Conservation (phyloP, 1,140 invertebrate species). For the Coelopa frigida region DNA sequence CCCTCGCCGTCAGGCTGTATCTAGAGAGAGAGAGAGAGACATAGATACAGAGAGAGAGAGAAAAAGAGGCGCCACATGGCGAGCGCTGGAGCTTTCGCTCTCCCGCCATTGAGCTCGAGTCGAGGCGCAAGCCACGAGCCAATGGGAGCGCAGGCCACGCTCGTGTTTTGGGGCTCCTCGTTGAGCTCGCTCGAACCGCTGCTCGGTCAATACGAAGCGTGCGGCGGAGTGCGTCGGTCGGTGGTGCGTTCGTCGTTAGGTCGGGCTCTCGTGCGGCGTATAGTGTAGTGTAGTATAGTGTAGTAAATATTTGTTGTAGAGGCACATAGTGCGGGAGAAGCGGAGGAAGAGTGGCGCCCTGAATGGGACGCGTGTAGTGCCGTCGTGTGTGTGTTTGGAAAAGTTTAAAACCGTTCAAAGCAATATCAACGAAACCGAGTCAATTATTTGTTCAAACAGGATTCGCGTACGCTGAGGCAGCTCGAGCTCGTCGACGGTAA, state of each 20-base stretch:
- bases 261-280: background rate
- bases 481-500: no score
- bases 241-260: conserved; percentile 7
- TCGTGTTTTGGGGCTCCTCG: conserved; percentile 3
- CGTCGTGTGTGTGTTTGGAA: background rate
- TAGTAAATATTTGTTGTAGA: conserved; percentile 8
- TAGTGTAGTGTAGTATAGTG: conserved; percentile 3
- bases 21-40: conserved; percentile 3
- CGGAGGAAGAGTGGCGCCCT: background rate
- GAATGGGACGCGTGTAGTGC: background rate
- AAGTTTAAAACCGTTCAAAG: no score
- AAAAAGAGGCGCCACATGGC: background rate
- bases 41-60: background rate
- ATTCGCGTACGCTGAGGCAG: no score
- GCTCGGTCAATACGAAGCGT: conserved; percentile 38
- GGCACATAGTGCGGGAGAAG: background rate
- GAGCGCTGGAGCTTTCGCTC: conserved; percentile 10
- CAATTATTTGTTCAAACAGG: no score
- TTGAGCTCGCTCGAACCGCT: conserved; percentile 9
- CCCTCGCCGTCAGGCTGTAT: background rate
- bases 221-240: conserved; percentile 41
- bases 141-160: conserved; percentile 1
- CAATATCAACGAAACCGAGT: no score
- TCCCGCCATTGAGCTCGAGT: background rate
- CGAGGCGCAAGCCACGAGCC: no score